These are phyloP conservation scores for Heliocidaris erythrogramma DNA, from an alignment of 35 echinoderm and acorn worm genomes.

Conservation along the genomic window DNA sequence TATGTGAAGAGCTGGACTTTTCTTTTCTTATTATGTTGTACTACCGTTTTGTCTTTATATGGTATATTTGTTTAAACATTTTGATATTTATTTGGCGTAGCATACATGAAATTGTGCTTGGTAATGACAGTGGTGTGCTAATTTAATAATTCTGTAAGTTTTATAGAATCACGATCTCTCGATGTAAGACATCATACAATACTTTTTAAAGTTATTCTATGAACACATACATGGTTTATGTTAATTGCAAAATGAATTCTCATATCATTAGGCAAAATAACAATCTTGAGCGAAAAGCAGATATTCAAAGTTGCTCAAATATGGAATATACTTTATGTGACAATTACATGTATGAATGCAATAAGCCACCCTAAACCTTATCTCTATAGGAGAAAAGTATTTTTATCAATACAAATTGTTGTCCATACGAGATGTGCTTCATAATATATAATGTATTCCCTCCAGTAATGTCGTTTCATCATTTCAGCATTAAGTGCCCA, in stretches of 20 bases:
- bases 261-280: neutral
- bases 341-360: too few species aligned
- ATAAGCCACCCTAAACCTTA: too few species aligned
- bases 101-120: neutral
- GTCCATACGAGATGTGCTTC: neutral
- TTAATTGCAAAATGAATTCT: neutral
- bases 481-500: neutral
- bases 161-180: neutral
- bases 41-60: neutral
- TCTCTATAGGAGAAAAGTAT: too few species aligned
- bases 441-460: too few species aligned
- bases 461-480: too few species aligned
- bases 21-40: neutral
- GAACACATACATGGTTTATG: neutral
- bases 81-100: too few species aligned
- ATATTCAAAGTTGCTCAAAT: neutral
- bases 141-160: neutral
- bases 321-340: neutral
- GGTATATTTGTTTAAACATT: neutral
- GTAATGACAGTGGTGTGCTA: neutral
- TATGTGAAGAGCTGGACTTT: conserved; percentile 3
- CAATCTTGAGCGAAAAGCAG: neutral
- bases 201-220: neutral
- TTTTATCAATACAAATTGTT: too few species aligned
- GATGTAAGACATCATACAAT: neutral